A percentile compares a stretch with the other conserved stretches of the same genome.
Conservation (phyloP, 2,113 vertebrate genomes). For the Sceloporus undulatus region DNA sequence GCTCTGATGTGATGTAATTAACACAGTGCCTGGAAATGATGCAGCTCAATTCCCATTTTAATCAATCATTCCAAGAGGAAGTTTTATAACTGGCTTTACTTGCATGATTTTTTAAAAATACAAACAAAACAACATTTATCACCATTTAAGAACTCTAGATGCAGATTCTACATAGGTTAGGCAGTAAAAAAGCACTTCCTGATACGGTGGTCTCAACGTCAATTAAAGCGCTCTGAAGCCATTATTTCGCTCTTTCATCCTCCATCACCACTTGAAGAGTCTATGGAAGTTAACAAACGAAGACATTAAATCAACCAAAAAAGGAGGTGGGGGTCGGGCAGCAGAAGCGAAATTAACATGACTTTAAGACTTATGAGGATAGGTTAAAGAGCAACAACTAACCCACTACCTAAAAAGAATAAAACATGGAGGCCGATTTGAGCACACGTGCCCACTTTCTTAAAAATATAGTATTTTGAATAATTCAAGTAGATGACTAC, state of each 20-base stretch:
- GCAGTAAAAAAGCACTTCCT: slow-evolving; percentile 93
- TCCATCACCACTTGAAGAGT: slow-evolving; percentile 68
- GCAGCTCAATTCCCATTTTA: slow-evolving; percentile 76
- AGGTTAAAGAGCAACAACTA: slow-evolving; percentile 64
- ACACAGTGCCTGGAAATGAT: slow-evolving; percentile 83
- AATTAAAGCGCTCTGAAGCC: slow-evolving; percentile 95
- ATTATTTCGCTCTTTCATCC: slow-evolving; percentile 58
- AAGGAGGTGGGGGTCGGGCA: background rate
- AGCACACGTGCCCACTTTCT: slow-evolving; percentile 73
- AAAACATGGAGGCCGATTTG: slow-evolving; percentile 51
- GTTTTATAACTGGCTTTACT: slow-evolving; percentile 78
- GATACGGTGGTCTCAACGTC: slow-evolving; percentile 84
- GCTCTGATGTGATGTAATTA: slow-evolving; percentile 74
- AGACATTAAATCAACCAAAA: slow-evolving; percentile 53
- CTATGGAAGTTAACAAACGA: slow-evolving; percentile 52
- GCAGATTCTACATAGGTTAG: slow-evolving; percentile 89
- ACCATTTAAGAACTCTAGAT: slow-evolving; percentile 80
- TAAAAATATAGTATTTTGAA: slow-evolving; percentile 81
- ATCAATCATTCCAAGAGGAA: slow-evolving; percentile 78
- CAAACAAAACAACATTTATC: slow-evolving; percentile 77
- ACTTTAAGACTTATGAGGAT: slow-evolving; percentile 64
- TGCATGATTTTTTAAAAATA: slow-evolving; percentile 71
- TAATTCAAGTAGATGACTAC: slow-evolving; percentile 82
- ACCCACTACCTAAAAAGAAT: slow-evolving; percentile 63
- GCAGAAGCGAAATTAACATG: slow-evolving; percentile 53